Base-by-base conservation (phyloP, 2,888 invertebrate species). In the Sceliomorpha sp. region DNA sequence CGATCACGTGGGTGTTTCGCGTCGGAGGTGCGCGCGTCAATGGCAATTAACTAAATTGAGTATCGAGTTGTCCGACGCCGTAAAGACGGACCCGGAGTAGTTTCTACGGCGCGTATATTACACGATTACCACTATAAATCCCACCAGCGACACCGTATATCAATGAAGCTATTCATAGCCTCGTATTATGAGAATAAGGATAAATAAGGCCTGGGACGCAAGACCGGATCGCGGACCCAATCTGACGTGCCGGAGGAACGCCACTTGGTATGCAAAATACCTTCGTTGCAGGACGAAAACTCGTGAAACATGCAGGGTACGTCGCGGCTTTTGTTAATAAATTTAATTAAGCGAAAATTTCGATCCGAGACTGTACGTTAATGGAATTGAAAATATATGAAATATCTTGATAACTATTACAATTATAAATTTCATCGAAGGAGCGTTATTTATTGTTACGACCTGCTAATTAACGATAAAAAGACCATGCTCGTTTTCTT, bases 71-170 rank as follows among this genome's bases (percentile, higher is more conserved):
- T 40, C 66, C 50, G 50, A 45, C 60, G 37, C 7, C 14, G 44
- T 45, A 55, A 50, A 13, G 29, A 27, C 26, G n/a, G 24, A 66
- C 37, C 26, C 13, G 17, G 17, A 10, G 24, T 31, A 29, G 15
- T 12, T 51, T 27, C 14, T 10, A 24, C 34, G 27, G 32, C 13
- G 60, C 60, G 72, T 70, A 64, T 70, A 71, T 74, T 68, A 70
- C 55, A 50, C 70, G 70, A 75, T 77, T 74, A 73, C 58, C 59
- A 56, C 62, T 64, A 75, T 77, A 79, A 80, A 80, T 79, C 67
- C 50, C 47, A 48, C 31, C 53, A 47, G 64, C 64, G 72, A 75
- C 74, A 73, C 59, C 50, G 67, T 70, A 70, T 70, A 72, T 77
- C 76, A 72, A 78, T 78, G 73, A 74, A 70, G 68, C 58, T 74